Evolutionary conservation across 2,113 vertebrate species (phyloP).

Genomic region (Phrynosoma blainvillii): DNA sequence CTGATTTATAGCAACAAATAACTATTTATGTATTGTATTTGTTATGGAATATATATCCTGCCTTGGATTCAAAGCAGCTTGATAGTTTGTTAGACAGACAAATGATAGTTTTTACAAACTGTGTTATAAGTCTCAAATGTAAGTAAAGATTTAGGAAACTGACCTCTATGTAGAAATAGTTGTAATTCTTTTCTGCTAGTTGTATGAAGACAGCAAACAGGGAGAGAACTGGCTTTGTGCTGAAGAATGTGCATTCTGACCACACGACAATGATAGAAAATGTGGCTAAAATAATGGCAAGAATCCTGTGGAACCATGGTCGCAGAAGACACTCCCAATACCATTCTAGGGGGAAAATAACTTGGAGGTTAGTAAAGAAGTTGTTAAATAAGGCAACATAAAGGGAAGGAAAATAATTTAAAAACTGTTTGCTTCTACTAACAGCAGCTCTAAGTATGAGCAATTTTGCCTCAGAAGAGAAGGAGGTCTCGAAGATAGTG

Average conservation of each 20-base stretch:
- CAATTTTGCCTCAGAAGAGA: background rate
- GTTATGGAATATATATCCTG: too few relatives aligned
- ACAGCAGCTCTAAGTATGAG: background rate
- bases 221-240: conserved; percentile 88
- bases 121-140: background rate
- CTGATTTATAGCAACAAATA: too few relatives aligned
- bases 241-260: conserved; percentile 98
- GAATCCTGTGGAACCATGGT: conserved; percentile 83
- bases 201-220: conserved; percentile 93
- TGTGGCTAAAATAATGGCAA: conserved; percentile 83
- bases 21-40: background rate
- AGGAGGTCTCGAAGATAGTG: background rate
- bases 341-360: conserved; percentile 83
- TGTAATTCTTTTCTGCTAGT: conserved; percentile 87
- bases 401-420: background rate
- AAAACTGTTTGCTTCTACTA: background rate
- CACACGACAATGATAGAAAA: conserved; percentile 93
- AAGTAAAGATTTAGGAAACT: conserved; percentile 30
- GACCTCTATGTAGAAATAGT: conserved; percentile 94
- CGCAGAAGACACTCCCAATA: conserved; percentile 92
- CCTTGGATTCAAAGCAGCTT: too few relatives aligned
- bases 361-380: background rate
- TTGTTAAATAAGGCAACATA: background rate
- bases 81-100: too few relatives aligned
- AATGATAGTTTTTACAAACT: background rate